phyloP scores from a whole-genome alignment of 2,888 invertebrate species.

The Epistrophe grossulariae region DNA sequence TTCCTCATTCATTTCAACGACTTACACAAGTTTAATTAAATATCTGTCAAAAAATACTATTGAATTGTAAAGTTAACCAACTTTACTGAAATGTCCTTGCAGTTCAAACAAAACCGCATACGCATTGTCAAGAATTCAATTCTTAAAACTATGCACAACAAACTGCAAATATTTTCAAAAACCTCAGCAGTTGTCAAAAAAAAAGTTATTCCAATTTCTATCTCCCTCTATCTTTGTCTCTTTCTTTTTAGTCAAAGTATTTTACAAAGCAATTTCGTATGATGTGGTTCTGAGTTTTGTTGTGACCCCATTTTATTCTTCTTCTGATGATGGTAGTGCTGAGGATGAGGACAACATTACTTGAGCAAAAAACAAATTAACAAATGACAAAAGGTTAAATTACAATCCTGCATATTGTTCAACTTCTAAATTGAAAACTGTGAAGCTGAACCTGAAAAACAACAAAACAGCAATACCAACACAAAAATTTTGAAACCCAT shows the following conservation, averaged over 20 bases:
- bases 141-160: neutral
- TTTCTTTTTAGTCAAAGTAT: neutral
- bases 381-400: constrained; percentile 57
- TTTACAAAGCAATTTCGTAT: constrained; percentile 8
- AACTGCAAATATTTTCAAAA: neutral
- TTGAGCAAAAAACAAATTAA: constrained; percentile 41
- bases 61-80: neutral
- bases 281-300: constrained; percentile 9
- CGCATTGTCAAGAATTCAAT: neutral
- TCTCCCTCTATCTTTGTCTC: neutral
- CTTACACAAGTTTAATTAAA: neutral
- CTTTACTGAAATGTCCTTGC: neutral
- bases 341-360: constrained; percentile 4
- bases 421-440: neutral
- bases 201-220: neutral
- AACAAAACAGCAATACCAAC: neutral
- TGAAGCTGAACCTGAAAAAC: neutral
- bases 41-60: neutral
- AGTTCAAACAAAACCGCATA: constrained; percentile 2
- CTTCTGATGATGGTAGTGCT: neutral
- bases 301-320: constrained; percentile 5
- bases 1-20: neutral
- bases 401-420: constrained; percentile 40
- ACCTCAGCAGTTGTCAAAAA: constrained; percentile 5
- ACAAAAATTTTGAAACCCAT: neutral